phyloP scores from a whole-genome alignment of 2,797 vertebrate genomes.

The Sebastes oblongus region DNA sequence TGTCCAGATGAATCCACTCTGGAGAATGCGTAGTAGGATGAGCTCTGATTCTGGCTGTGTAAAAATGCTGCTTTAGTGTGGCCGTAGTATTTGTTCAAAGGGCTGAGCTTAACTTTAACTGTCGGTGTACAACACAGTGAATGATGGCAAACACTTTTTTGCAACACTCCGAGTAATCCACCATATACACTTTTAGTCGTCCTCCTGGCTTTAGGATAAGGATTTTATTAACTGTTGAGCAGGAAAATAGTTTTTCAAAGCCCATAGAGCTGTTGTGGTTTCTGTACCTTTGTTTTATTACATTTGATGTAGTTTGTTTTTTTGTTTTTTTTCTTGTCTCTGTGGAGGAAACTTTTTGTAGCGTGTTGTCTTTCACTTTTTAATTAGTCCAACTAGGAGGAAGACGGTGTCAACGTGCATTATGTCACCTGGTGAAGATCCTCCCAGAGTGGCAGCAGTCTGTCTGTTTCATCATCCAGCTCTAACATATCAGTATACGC shows the following conservation, averaged over 20 bases:
- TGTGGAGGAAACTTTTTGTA: not conserved
- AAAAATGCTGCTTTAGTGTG: not conserved
- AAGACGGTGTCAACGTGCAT: not conserved
- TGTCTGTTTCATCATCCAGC: not conserved
- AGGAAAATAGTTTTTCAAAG: not conserved
- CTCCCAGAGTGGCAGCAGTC: not conserved
- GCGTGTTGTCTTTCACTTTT: not conserved
- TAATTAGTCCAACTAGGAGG: too few species aligned
- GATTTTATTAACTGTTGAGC: not conserved
- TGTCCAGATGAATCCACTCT: not conserved
- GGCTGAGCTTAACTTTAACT: not conserved
- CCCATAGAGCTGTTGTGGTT: not conserved
- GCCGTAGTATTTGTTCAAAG: not conserved
- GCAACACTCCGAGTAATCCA: not conserved
- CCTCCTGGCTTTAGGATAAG: not conserved
- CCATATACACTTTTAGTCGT: not conserved
- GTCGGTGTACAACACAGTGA: not conserved
- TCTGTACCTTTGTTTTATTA: not conserved
- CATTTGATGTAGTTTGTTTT: not conserved
- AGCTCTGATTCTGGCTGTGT: not conserved
- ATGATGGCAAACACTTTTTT: not conserved
- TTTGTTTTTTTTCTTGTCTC: not conserved
- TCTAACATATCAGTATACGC: not conserved
- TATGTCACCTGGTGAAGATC: not conserved
- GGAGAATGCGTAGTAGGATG: not conserved